phyloP scores from a whole-genome alignment of 2,113 vertebrate species.

The Leptobrachium leishanense region DNA sequence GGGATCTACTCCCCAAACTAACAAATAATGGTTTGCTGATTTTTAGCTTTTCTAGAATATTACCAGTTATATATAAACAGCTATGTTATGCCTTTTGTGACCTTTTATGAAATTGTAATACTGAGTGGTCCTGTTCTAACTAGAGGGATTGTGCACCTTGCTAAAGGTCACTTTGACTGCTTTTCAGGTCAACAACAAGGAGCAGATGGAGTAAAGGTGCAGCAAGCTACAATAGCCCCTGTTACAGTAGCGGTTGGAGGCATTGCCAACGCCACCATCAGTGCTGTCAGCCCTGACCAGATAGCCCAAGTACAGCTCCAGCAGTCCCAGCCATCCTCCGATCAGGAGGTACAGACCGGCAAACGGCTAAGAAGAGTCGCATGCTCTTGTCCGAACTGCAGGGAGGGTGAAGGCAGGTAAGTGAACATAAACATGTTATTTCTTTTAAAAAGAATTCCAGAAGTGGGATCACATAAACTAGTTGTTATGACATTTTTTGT shows the following conservation, averaged over 20 bases:
- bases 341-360: constrained; percentile 90
- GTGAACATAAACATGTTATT: background rate
- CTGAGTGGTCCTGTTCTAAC: no score
- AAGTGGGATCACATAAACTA: no score
- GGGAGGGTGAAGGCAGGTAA: constrained; percentile 96
- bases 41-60: no score
- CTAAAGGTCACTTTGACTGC: background rate
- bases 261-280: constrained; percentile 84
- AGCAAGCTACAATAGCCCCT: constrained; percentile 86
- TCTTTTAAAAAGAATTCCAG: no score
- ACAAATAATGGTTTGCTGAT: no score
- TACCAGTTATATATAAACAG: no score
- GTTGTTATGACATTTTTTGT: no score
- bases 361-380: constrained; percentile 94
- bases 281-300: constrained; percentile 90
- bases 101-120: no score
- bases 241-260: constrained; percentile 91
- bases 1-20: no score
- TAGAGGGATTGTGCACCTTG: no score
- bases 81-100: no score
- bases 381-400: constrained; percentile 97
- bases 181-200: constrained; percentile 89
- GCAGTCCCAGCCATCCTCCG: constrained; percentile 79
- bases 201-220: constrained; percentile 89
- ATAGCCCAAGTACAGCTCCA: constrained; percentile 92